Conservation (phyloP, 2,888 invertebrate species). For the Epsilonema sp. region DNA sequence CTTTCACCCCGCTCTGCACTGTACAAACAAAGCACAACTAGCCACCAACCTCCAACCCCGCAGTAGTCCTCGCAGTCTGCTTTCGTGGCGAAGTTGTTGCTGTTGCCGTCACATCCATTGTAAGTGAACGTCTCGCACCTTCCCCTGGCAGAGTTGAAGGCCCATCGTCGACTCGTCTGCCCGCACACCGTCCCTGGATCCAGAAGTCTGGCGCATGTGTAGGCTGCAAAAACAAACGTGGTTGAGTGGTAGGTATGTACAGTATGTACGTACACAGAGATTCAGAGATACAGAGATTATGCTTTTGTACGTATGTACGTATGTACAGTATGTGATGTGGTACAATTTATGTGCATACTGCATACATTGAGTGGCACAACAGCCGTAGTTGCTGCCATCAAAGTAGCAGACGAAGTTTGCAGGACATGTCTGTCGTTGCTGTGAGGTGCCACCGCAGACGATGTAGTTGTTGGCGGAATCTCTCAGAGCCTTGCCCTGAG, state of each 20-base stretch:
- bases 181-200: background rate
- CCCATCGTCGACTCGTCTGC: background rate
- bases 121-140: background rate
- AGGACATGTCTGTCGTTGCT: background rate
- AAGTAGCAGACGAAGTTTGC: background rate
- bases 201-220: background rate
- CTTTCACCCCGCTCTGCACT: too few species aligned
- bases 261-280: too few species aligned
- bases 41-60: background rate
- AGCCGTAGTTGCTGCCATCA: background rate
- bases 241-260: too few species aligned
- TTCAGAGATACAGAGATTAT: too few species aligned
- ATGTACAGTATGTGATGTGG: too few species aligned
- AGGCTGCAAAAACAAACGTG: background rate
- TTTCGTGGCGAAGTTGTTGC: background rate
- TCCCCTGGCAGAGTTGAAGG: background rate
- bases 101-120: background rate
- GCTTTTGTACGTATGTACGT: too few species aligned
- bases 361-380: background rate
- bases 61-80: background rate
- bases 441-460: background rate
- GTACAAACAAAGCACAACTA: too few species aligned
- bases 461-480: background rate
- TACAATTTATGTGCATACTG: too few species aligned
- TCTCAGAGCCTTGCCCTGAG: background rate